Evolutionary conservation across 2,113 vertebrate species (phyloP), one percentile per base, ranked within the genome.

Genomic region (Vulpes ferrilata): DNA sequence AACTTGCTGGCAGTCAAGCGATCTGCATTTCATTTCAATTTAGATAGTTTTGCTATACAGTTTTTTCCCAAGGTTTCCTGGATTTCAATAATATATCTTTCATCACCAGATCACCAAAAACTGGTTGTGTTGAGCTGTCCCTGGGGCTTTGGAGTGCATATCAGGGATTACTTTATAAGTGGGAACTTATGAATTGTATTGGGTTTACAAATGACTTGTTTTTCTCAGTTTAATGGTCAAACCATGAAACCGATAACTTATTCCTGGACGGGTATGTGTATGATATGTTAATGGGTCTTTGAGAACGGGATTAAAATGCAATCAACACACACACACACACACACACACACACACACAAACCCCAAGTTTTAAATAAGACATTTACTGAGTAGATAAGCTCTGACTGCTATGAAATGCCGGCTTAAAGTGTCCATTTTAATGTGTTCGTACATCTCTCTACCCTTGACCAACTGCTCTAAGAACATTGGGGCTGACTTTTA

Each of bases 51-150:
- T 97, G 97, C 93, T 98, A 97, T 98, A 97, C 93, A 95, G 97
- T 98, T 99, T 98, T 99, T 98, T 98, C 98, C 98, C 98, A 98
- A 98, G 98, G 96, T 98, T 98, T 98, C 98, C 98, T 97, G 97
- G 71, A 97, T 99, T 99, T 98, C 98, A 98, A 98, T 98, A 98
- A 99, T 98, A 99, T 98, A 98, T 99, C 98, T 99, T 99, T 99
- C 98, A 99, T 98, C 98, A 98, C 98, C 88, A 95, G 96, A 98
- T 98, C 98, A 98, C 98, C 98, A 98, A 98, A 98, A 97, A 65
- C 78, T 97, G 60, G 73, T 94, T 93, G 85, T 89, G 43, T 35
- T 97, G 98, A 98, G 98, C 92, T 97, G 67, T 98, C 98, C 98
- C 98, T 97, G 48, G 98, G 96, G 98, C 96, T 98, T 98, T 96